These are phyloP conservation scores for Brienomyrus brachyistius DNA, from an alignment of 2,113 vertebrate genomes.

Conservation along the genomic window DNA sequence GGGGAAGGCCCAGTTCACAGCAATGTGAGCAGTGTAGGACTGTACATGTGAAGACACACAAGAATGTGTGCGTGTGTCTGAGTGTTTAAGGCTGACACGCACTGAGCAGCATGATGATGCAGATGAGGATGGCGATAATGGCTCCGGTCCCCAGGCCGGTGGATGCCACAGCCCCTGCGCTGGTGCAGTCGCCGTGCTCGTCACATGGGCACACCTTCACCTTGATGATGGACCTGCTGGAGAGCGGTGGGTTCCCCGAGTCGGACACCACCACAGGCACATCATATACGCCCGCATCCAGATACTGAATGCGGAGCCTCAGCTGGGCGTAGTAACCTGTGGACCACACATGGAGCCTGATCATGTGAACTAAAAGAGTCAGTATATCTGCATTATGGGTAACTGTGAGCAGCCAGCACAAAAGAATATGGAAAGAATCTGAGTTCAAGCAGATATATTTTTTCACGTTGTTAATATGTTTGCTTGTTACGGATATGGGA, in stretches of 20 bases:
- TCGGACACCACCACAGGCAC: constrained; percentile 86
- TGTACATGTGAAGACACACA: not conserved
- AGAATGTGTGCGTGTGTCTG: not conserved
- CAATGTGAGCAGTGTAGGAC: not conserved
- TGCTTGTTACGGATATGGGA: not conserved
- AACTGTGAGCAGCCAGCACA: not conserved
- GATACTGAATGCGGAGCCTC: constrained; percentile 74
- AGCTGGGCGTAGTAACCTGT: constrained; percentile 89
- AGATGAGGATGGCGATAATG: constrained; percentile 89
- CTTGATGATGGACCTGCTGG: constrained; percentile 82
- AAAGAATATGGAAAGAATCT: not conserved
- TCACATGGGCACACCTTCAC: constrained; percentile 96
- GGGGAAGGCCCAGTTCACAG: not conserved
- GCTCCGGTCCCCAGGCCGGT: constrained; percentile 89
- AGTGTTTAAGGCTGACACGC: constrained; percentile 45
- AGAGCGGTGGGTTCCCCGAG: constrained; percentile 90
- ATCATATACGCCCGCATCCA: constrained; percentile 80
- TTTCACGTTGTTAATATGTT: not conserved
- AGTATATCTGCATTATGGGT: not conserved
- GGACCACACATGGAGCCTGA: not conserved
- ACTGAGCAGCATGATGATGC: constrained; percentile 89
- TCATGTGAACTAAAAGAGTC: not conserved
- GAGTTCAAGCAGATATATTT: not conserved
- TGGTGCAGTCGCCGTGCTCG: constrained; percentile 86
- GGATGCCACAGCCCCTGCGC: constrained; percentile 78